Evolutionary conservation across 2,797 vertebrate genomes (phyloP), one percentile per base, ranked within the genome.

Genomic region (Microcaecilia unicolor): DNA sequence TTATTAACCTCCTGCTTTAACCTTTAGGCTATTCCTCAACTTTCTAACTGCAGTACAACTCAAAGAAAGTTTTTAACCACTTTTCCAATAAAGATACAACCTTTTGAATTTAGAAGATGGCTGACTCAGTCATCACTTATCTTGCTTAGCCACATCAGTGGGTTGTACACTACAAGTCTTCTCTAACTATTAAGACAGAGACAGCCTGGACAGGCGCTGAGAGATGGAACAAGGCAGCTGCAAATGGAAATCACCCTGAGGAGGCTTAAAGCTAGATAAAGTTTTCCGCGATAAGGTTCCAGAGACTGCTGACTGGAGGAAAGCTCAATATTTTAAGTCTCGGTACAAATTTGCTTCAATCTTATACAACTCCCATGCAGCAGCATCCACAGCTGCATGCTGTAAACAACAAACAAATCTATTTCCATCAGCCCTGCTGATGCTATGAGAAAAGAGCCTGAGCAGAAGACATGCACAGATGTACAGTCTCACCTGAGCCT

Each of bases 401-500:
- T 76, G 80, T 93, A 90, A 92, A 90, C 85, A 86, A 80, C 81
- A 81, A 85, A 83, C 83, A 83, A 71, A 80, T 79, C 76, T 80
- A 77, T 84, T 77, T 83, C 77, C 81, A 78, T 78, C 77, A 85
- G 78, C 69, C 70, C 72, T 81, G 75, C 83, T 84, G 83, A 84
- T 80, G 82, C 73, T 70, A 72, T 62, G 75, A 80, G 73, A 85
- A 83, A 81, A 79, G 80, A 63, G 70, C 70, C 72, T 58, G 61
- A 81, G 78, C 86, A 70, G 76, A 78, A 80, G 73, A 78, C 60
- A 66, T 70, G 81, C 85, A 85, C 91, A 92, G 87, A 89, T 92
- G 88, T 80, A 84, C 68, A 71, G 73, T 80, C 85, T 91, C 92
- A 92, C 86, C 84, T 87, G 92, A 89, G 91, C 79, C 88, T 88